phyloP scores from a whole-genome alignment of 1,140 invertebrate species.

The Heliconius nattereri region DNA sequence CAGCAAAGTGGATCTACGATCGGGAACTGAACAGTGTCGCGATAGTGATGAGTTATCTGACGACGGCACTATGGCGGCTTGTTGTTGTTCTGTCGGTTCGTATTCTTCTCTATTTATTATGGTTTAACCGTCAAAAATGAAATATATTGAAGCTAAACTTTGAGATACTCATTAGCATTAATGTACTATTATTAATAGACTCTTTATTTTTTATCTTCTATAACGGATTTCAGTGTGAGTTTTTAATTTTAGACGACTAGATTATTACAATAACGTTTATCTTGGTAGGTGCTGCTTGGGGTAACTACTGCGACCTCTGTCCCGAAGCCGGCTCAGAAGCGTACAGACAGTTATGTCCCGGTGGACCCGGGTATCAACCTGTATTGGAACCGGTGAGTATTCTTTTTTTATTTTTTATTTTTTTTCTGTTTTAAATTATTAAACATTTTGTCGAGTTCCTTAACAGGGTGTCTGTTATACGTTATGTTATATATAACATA shows the following conservation, averaged over 20 bases:
- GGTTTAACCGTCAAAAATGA: no score
- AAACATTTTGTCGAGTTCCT: conserved; percentile 29
- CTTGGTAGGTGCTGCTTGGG: conserved; percentile 87
- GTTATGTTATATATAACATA: not conserved
- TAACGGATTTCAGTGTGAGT: no score
- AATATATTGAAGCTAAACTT: no score
- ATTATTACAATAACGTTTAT: no score
- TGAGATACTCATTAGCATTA: no score
- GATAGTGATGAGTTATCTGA: conserved; percentile 81
- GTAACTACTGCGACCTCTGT: conserved; percentile 90
- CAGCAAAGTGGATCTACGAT: conserved; percentile 82
- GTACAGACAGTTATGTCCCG: conserved; percentile 90
- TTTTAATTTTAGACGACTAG: no score
- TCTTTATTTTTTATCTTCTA: no score
- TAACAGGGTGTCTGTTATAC: not conserved
- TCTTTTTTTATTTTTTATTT: no score
- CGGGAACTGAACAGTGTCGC: conserved; percentile 64
- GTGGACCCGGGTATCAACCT: conserved; percentile 91
- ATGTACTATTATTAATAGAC: no score
- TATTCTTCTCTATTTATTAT: conserved; percentile 11
- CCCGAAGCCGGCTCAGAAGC: conserved; percentile 87
- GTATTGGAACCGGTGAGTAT: conserved; percentile 87
- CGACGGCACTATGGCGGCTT: conserved; percentile 89
- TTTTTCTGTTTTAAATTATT: no score
- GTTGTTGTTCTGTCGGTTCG: conserved; percentile 90